phyloP scores from a whole-genome alignment of 2,113 vertebrate species.

The Haliaeetus leucogaster region DNA sequence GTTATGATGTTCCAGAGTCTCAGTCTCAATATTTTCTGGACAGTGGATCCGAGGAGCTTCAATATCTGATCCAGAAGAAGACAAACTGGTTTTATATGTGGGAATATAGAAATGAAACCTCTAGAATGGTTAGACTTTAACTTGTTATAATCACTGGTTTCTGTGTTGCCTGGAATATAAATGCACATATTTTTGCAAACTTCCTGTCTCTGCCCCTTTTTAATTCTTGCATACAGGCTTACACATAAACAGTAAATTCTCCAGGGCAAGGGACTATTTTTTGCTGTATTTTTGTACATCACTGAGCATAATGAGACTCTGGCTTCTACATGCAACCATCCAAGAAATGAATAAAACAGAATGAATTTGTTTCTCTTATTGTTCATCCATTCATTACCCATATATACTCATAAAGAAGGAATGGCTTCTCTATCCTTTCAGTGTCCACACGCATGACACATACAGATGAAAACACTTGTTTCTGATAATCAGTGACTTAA shows the following conservation, averaged over 20 bases:
- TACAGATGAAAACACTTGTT: neutral
- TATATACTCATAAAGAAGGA: neutral
- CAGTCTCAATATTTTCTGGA: slow-evolving; percentile 80
- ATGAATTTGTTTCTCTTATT: neutral
- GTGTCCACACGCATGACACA: neutral
- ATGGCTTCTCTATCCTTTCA: neutral
- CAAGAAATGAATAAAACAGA: neutral
- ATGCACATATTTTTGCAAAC: neutral
- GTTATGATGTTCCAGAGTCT: slow-evolving; percentile 83
- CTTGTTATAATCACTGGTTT: neutral
- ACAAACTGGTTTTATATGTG: neutral
- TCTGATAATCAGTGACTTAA: neutral
- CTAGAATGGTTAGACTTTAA: neutral
- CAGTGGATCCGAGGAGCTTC: slow-evolving; percentile 87
- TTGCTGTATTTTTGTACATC: neutral
- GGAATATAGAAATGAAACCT: neutral
- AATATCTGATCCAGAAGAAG: slow-evolving; percentile 76
- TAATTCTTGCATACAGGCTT: neutral
- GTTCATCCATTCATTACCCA: neutral
- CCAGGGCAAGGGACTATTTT: neutral
- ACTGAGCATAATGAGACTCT: neutral
- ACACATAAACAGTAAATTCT: neutral
- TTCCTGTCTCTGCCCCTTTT: neutral
- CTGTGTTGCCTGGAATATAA: neutral
- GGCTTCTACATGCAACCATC: neutral